Percentiles rank a stretch among this genome's conserved stretches.
Conservation (phyloP, 1,140 invertebrate genomes). For the Maconellicoccus hirsutus region DNA sequence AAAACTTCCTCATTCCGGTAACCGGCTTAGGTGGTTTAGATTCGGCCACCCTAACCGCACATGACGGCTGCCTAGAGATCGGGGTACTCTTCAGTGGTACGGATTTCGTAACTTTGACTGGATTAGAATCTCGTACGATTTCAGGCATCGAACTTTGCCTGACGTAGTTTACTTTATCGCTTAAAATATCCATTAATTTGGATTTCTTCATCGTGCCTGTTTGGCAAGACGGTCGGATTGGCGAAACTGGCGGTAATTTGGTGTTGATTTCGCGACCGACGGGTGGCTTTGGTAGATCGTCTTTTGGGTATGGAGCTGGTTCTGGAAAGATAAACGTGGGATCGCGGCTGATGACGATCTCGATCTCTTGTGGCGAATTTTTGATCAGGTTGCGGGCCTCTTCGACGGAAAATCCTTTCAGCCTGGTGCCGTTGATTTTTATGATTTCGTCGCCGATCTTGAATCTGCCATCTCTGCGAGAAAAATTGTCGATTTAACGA, state of each 20-base stretch:
- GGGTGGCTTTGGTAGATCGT: background rate
- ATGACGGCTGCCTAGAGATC: background rate
- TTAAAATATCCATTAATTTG: background rate
- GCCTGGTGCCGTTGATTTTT: conserved; percentile 49
- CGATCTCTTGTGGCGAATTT: conserved; percentile 40
- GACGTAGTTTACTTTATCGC: conserved; percentile 23
- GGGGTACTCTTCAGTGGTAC: background rate
- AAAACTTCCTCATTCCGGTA: conserved; percentile 34
- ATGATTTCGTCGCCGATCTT: conserved; percentile 53
- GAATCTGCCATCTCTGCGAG: conserved; percentile 43
- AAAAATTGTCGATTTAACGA: no score
- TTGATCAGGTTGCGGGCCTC: conserved; percentile 47
- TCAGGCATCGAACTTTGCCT: conserved; percentile 30
- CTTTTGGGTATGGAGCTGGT: background rate
- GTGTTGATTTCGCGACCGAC: background rate
- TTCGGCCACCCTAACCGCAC: background rate
- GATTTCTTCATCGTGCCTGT: background rate
- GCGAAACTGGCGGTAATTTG: background rate
- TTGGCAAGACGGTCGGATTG: background rate
- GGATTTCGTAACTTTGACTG: conserved; percentile 17
- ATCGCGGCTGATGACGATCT: conserved; percentile 41
- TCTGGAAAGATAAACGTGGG: background rate
- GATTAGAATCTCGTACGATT: conserved; percentile 27
- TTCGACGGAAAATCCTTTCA: conserved; percentile 46
- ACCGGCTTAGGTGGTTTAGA: conserved; percentile 27